Base-by-base conservation (phyloP, 2,797 vertebrate genomes). In the Aplochiton taeniatus region DNA sequence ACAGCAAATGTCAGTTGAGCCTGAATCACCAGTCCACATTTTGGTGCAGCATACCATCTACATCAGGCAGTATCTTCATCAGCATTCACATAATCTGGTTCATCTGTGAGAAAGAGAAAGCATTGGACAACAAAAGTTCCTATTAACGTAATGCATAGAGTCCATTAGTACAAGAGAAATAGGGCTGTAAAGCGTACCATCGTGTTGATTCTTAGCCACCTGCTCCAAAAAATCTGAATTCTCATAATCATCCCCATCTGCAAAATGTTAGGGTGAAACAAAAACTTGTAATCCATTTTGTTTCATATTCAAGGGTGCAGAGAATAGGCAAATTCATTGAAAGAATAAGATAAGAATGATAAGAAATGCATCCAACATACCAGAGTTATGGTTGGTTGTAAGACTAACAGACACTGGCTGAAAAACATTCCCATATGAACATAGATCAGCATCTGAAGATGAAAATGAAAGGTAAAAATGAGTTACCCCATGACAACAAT, bases 221-320 rank as follows among this genome's bases (percentile, higher is more conserved):
- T 78, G 54, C 0, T 62, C 49, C 44, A 86, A 61, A 63, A 73
- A 90, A 0, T 63, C 61, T 0, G 76, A 4, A 74, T 90, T 90
- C 66, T 86, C 85, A 6, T 90, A 90, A 63, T 89, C 87, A 0
- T 86, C 78, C 0, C 73, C 80, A 0, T 86, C 85, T 87, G 77
- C 18, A 13, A 1, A 45, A 42, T 44, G 10, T 8, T 77, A 68
- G 20, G 61, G 9, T 31, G 19, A 63, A 55, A 61, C 46, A 54
- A 2, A 3, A 45, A 8, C 54, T 60, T 65, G 7, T n/a, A n/a
- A n/a, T n/a, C n/a, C 31, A 31, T 31, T 31, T 31, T 31, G 31
- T 31, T 31, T 31, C 31, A 31, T 31, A 31, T 2, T 31, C 31
- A 31, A 48, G 46, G n/a, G 3, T 11, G 9, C 8, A 48, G 46